A percentile compares a stretch with the other conserved stretches of the same genome.
phyloP scores from a whole-genome alignment of 2,113 vertebrate species.

The Ctenomys sociabilis region DNA sequence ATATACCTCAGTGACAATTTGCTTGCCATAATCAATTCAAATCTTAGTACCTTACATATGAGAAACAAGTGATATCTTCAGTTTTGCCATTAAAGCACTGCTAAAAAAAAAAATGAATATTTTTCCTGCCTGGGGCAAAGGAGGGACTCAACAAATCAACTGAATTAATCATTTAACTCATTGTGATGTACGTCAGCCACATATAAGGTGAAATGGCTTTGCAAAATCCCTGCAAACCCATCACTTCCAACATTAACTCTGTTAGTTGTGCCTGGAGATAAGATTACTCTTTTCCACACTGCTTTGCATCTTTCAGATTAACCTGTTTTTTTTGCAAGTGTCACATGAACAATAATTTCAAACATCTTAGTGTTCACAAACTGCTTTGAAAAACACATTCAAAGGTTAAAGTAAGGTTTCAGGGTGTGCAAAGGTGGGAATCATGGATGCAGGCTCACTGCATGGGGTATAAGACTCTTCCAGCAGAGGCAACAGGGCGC shows the following conservation, averaged over 20 bases:
- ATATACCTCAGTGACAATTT: not conserved
- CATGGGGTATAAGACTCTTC: not conserved
- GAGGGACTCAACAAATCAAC: slow-evolving; percentile 47
- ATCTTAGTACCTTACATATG: not conserved
- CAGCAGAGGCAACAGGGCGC: not conserved
- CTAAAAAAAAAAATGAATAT: not conserved
- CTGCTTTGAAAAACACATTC: slow-evolving; percentile 53
- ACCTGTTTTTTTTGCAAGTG: not conserved
- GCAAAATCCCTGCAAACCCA: slow-evolving; percentile 44
- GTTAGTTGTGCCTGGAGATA: slow-evolving; percentile 66
- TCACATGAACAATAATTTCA: slow-evolving; percentile 58
- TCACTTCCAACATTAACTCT: slow-evolving; percentile 54
- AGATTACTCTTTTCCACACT: slow-evolving; percentile 49
- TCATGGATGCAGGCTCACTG: not conserved
- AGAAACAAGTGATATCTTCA: slow-evolving; percentile 25
- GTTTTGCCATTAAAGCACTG: not conserved
- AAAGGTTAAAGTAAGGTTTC: slow-evolving; percentile 39
- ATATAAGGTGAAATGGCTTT: slow-evolving; percentile 63
- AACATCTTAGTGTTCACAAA: slow-evolving; percentile 65
- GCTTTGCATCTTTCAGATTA: slow-evolving; percentile 65
- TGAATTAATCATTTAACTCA: slow-evolving; percentile 66
- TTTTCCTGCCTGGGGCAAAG: not conserved
- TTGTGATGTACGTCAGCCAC: not conserved
- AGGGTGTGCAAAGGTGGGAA: not conserved
- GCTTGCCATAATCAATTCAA: not conserved